phyloP scores from a whole-genome alignment of 2,113 vertebrate species.

The Anser brachyrhynchus region DNA sequence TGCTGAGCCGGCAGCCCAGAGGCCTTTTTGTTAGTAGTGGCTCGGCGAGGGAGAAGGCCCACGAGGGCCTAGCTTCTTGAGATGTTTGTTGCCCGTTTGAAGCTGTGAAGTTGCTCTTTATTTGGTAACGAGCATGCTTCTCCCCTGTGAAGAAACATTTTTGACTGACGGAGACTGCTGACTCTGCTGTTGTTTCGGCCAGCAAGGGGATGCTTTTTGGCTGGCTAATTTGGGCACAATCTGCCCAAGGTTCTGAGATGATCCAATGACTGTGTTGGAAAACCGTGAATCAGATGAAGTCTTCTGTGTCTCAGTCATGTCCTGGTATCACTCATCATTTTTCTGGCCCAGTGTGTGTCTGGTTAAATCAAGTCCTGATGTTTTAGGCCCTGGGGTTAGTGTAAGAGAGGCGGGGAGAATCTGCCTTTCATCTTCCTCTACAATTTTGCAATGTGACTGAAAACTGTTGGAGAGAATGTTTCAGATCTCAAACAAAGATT shows the following conservation, averaged over 20 bases:
- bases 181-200: not conserved
- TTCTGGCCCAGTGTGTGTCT: conserved; percentile 27
- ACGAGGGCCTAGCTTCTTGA: not conserved
- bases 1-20: not conserved
- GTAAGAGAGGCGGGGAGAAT: not conserved
- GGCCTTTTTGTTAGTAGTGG: not conserved
- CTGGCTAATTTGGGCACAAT: not conserved
- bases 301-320: not conserved
- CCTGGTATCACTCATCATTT: not conserved
- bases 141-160: not conserved
- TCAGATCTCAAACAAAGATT: conserved; percentile 47
- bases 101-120: not conserved
- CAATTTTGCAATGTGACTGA: conserved; percentile 44
- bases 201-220: not conserved
- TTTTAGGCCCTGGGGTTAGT: conserved; percentile 33
- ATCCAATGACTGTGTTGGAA: not conserved
- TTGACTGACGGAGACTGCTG: not conserved
- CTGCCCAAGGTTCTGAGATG: not conserved
- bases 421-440: conserved; percentile 50
- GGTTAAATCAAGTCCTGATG: conserved; percentile 60
- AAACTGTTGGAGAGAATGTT: conserved; percentile 44
- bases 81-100: not conserved
- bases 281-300: not conserved
- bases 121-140: not conserved
- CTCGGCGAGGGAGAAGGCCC: not conserved